Percentiles rank a stretch among this genome's conserved stretches.
These are phyloP conservation scores for Oscheius onirici DNA, from an alignment of 2,888 invertebrate species.

Conservation along the genomic window DNA sequence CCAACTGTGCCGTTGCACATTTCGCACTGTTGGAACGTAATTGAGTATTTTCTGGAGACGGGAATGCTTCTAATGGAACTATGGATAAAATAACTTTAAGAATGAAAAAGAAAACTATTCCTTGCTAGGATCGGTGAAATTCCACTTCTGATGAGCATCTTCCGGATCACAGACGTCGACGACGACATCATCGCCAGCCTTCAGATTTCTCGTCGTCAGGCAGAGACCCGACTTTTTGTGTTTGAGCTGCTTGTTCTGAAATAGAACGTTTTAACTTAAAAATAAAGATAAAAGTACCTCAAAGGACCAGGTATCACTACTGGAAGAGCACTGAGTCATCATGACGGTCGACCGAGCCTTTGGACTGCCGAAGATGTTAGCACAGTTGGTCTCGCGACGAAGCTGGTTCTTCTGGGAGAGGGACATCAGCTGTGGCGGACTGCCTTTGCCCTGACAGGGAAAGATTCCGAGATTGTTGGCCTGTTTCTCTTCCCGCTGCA, in stretches of 20 bases:
- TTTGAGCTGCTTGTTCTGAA: conserved; percentile 65
- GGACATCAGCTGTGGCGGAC: conserved; percentile 70
- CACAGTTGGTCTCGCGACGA: conserved; percentile 69
- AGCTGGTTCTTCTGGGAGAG: conserved; percentile 61
- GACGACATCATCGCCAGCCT: conserved; percentile 70
- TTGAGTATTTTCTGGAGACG: no score
- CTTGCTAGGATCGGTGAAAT: conserved; percentile 29
- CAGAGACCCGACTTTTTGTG: conserved; percentile 72
- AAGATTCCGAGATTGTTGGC: conserved; percentile 58
- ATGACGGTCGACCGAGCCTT: conserved; percentile 44
- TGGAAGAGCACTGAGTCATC: conserved; percentile 68
- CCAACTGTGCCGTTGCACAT: no score
- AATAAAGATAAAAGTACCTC: conserved; percentile 50
- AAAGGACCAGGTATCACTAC: conserved; percentile 71
- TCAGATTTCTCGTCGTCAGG: conserved; percentile 71
- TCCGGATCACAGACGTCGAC: conserved; percentile 58
- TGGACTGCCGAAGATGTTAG: conserved; percentile 23
- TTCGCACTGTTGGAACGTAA: no score
- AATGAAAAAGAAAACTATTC: neutral
- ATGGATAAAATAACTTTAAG: neutral
- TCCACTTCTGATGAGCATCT: conserved; percentile 50
- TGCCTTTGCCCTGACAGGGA: conserved; percentile 66
- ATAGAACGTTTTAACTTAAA: conserved; percentile 9
- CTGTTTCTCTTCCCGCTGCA: conserved; percentile 62
- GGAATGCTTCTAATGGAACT: no score